Evolutionary conservation across 2,797 vertebrate genomes (phyloP), one percentile per base, ranked within the genome.

Genomic region (Falco peregrinus): DNA sequence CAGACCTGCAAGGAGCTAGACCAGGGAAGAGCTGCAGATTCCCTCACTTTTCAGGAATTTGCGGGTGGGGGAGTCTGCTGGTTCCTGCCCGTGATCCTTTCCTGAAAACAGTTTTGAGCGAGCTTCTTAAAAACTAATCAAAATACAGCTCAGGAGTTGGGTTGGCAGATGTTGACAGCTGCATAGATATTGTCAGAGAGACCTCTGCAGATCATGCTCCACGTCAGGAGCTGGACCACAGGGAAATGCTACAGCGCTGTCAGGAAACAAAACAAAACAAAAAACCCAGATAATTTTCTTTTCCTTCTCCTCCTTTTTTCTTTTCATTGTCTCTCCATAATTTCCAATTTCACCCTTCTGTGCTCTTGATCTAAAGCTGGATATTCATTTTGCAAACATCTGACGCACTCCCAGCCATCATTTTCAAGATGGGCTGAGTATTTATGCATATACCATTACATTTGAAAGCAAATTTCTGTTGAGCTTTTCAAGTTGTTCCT

Each of bases 111-210:
- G 28, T 89, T 96, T 78, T 51, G 84, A 93, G n/a, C 24, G 82
- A 96, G 87, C 89, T 48, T 81, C 92, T 95, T 91, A 92, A 79
- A 92, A 94, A 81, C 39, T 87, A 87, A 92, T 95, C 81, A 78
- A 35, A 95, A 69, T 4, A 16, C 37, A 93, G 90, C 87, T 85
- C 89, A 53, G 82, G 79, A 83, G 79, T 22, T 65, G 53, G 59
- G 73, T 19, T 87, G 87, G 65, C 96, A 95, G 93, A 95, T 95
- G 95, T 61, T 92, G 93, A 1, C 71, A 78, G 87, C 95, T 89
- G 93, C 81, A 75, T 3, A 11, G 60, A 89, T 39, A 77, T 21
- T 64, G 28, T n/a, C 86, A 87, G 63, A 74, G 93, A 54, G 20
- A 33, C 2, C 45, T 16, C 75, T 78, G 86, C 0, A 1, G 93